Percentiles rank a stretch among this genome's conserved stretches.
phyloP scores from a whole-genome alignment of 2,113 vertebrate genomes.

The Percopsis transmontana region DNA sequence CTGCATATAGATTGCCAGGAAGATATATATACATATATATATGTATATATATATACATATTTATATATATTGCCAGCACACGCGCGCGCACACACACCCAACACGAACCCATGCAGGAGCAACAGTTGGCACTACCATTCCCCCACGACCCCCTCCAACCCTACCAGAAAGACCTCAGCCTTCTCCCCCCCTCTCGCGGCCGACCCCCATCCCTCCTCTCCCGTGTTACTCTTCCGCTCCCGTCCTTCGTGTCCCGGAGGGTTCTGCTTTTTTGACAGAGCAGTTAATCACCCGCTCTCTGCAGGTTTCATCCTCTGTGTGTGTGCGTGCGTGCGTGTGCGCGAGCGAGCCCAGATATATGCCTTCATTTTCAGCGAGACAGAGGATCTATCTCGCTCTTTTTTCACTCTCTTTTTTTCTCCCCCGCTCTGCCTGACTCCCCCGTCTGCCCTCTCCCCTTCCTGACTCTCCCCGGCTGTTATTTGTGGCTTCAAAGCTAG shows the following conservation, averaged over 20 bases:
- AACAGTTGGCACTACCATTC: conserved; percentile 55
- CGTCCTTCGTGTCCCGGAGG: conserved; percentile 59
- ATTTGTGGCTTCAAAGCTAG: not conserved
- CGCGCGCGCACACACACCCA: conserved; percentile 15
- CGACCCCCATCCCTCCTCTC: conserved; percentile 50
- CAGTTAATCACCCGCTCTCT: conserved; percentile 70
- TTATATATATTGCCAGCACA: conserved; percentile 22
- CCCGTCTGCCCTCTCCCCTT: not conserved
- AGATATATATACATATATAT: conserved; percentile 3
- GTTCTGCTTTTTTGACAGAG: conserved; percentile 66
- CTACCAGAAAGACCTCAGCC: conserved; percentile 53
- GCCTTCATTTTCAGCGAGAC: conserved; percentile 54
- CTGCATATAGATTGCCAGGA: conserved; percentile 23
- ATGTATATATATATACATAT: conserved; percentile 5
- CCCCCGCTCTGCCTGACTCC: not conserved
- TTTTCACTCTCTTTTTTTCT: not conserved
- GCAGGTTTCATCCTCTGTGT: conserved; percentile 53
- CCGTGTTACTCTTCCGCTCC: conserved; percentile 32
- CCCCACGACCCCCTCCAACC: conserved; percentile 18
- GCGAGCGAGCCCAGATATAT: conserved; percentile 40
- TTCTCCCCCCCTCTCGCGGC: conserved; percentile 40
- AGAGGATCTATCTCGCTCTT: conserved; percentile 37
- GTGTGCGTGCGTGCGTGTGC: conserved; percentile 10
- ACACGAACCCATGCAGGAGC: conserved; percentile 36
- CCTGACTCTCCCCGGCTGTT: not conserved